These are phyloP conservation scores for Athalia circularis DNA, from an alignment of 2,888 invertebrate genomes.

Conservation along the genomic window DNA sequence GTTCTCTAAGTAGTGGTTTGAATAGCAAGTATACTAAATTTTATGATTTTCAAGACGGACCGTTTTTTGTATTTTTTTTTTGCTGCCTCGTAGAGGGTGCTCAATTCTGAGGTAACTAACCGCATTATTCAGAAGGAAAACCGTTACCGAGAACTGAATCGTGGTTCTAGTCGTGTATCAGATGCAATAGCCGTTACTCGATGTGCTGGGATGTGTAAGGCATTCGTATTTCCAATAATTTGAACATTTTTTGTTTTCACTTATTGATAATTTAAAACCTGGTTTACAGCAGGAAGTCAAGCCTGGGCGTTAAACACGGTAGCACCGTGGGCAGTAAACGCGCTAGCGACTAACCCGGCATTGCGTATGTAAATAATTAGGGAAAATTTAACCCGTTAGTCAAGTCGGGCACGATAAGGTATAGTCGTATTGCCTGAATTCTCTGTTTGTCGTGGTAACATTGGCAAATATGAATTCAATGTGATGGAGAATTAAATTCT, in stretches of 20 bases:
- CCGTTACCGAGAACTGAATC: too few species aligned
- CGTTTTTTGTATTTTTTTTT: too few species aligned
- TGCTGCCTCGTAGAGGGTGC: too few species aligned
- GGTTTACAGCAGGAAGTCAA: neutral
- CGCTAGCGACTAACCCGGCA: neutral
- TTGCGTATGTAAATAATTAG: slow-evolving; percentile 38
- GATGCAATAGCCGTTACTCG: too few species aligned
- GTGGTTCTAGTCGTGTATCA: too few species aligned
- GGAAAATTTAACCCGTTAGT: slow-evolving; percentile 28
- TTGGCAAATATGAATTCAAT: slow-evolving; percentile 35
- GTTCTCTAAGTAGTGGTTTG: too few species aligned
- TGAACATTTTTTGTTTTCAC: neutral
- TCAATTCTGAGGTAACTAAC: too few species aligned
- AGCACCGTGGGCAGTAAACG: neutral
- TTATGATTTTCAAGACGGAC: too few species aligned
- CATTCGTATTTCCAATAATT: neutral
- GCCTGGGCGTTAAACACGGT: too few species aligned
- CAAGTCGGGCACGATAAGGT: slow-evolving; percentile 16
- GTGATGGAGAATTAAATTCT: slow-evolving; percentile 22
- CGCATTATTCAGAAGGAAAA: too few species aligned
- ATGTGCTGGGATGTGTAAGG: too few species aligned
- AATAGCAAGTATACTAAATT: too few species aligned
- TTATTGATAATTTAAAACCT: neutral
- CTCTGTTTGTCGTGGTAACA: slow-evolving; percentile 9
- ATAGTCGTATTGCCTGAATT: neutral